phyloP scores from a whole-genome alignment of 2,797 vertebrate species.

The Amphiprion clarkii region DNA sequence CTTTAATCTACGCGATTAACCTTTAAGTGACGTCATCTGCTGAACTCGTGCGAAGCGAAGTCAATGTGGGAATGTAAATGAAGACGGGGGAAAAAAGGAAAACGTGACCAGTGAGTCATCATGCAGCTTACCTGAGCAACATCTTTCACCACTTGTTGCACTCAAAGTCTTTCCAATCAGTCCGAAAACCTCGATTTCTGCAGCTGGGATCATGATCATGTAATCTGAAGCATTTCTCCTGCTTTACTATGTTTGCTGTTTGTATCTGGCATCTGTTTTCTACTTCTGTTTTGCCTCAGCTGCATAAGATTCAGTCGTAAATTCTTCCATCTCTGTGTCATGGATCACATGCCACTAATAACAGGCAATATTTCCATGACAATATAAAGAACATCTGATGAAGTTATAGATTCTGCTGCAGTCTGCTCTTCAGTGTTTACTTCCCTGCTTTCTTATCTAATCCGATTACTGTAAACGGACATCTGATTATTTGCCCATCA shows the following conservation, averaged over 20 bases:
- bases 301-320: too few species aligned
- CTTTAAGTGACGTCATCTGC: conserved; percentile 35
- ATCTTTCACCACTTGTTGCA: background rate
- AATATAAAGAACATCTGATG: too few species aligned
- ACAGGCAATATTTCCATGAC: too few species aligned
- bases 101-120: conserved; percentile 27
- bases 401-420: too few species aligned
- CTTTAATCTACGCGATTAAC: conserved; percentile 58
- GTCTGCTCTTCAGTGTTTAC: background rate
- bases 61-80: conserved; percentile 43
- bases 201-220: background rate
- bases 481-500: conserved; percentile 20
- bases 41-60: conserved; percentile 17
- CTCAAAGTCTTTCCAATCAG: background rate
- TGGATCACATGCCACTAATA: too few species aligned
- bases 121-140: conserved; percentile 33
- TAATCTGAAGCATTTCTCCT: too few species aligned
- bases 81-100: background rate
- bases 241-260: too few species aligned
- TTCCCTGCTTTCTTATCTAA: background rate
- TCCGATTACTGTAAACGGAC: background rate
- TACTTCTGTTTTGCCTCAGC: too few species aligned
- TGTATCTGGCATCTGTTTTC: too few species aligned
- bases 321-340: too few species aligned
- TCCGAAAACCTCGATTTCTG: background rate